Conservation (phyloP, 2,888 invertebrate genomes). For the Philonicus albiceps region DNA sequence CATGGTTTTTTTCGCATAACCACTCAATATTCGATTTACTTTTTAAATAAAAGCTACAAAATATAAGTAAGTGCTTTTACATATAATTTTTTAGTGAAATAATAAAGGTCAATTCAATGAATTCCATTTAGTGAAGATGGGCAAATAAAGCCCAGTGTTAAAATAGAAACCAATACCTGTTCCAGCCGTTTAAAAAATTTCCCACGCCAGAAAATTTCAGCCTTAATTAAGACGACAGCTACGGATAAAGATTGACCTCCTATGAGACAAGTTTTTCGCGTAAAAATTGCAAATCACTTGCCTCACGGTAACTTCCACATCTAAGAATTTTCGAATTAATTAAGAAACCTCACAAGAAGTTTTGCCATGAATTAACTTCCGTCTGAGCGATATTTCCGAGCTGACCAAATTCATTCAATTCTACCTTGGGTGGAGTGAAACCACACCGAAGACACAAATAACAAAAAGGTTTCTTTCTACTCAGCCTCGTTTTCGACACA, state of each 20-base stretch:
- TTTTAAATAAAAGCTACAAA: no score
- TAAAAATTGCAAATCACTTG: conserved; percentile 41
- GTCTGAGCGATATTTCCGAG: background rate
- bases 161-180: background rate
- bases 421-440: background rate
- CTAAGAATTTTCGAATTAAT: conserved; percentile 44
- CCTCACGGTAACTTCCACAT: background rate
- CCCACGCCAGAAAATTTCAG: conserved; percentile 14
- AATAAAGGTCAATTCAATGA: background rate
- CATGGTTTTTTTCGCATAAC: no score
- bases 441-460: background rate
- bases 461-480: background rate
- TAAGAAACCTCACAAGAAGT: conserved; percentile 47
- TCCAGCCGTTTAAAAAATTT: background rate
- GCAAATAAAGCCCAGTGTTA: background rate
- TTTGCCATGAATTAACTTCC: conserved; percentile 13
- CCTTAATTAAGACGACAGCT: conserved; percentile 21
- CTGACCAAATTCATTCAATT: conserved; percentile 24
- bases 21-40: no score
- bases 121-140: background rate
- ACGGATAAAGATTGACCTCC: conserved; percentile 22
- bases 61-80: no score
- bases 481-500: background rate
- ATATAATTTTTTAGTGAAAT: no score
- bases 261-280: conserved; percentile 36